phyloP scores from a whole-genome alignment of 2,888 invertebrate genomes.

The Liposcelis brunnea region DNA sequence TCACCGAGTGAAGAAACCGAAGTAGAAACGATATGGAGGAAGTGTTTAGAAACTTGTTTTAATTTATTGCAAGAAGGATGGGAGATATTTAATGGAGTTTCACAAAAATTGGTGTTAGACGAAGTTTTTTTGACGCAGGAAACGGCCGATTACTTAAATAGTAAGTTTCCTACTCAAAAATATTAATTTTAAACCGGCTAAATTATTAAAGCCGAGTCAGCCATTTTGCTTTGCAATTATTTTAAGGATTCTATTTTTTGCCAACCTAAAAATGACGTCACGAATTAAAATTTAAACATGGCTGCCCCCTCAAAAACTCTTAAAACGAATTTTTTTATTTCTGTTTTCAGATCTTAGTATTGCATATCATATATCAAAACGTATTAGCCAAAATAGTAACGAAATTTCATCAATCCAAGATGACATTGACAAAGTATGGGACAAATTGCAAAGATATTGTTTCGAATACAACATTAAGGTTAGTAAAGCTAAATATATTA shows the following conservation, averaged over 20 bases:
- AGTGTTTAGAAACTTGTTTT: conserved; percentile 31
- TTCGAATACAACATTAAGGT: not conserved
- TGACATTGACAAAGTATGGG: not conserved
- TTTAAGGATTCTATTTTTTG: too few relatives aligned
- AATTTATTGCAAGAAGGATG: conserved; percentile 33
- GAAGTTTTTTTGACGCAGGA: conserved; percentile 3
- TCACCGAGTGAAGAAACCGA: conserved; percentile 23
- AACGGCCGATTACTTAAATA: conserved; percentile 1
- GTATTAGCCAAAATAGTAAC: not conserved
- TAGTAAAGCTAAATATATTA: too few relatives aligned
- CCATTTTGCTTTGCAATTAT: too few relatives aligned
- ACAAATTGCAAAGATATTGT: not conserved
- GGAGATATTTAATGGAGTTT: conserved; percentile 26
- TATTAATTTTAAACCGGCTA: too few relatives aligned
- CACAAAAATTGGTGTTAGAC: not conserved
- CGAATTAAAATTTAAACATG: too few relatives aligned
- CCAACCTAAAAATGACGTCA: too few relatives aligned
- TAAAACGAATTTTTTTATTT: not conserved
- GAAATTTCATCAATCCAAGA: not conserved
- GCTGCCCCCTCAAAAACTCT: too few relatives aligned
- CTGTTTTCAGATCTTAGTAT: not conserved
- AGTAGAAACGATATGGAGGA: conserved; percentile 13
- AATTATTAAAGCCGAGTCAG: too few relatives aligned
- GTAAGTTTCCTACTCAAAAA: too few relatives aligned
- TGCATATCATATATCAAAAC: not conserved